Base-by-base conservation (phyloP, 2,113 vertebrate genomes). In the Callipepla squamata region DNA sequence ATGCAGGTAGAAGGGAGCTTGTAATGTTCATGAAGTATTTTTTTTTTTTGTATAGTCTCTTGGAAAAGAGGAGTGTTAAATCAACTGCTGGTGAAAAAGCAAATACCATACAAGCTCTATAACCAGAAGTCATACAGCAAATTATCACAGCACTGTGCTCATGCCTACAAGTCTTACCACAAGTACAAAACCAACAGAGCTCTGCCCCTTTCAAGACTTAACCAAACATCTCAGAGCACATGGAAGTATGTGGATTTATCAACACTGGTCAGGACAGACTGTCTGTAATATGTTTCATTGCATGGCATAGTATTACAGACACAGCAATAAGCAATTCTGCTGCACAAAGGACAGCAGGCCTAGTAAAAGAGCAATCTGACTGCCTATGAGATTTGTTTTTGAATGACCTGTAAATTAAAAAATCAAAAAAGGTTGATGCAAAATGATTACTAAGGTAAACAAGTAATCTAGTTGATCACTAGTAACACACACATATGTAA, bases 221-320 rank as follows among this genome's bases (percentile, higher is more conserved):
- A 84, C 48, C 69, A 68, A 45, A 68, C 59, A 74, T 26, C 34
- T 34, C 34, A 57, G 50, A n/a, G 74, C 6, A 57, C 23, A 61
- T 65, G 77, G 59, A 78, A n/a, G 18, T 32, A 74, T 0, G 1
- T 38, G 70, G 55, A 69, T 90, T 85, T 51, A 78, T 32, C 55
- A 65, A 17, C n/a, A 74, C 7, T 21, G 15, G 36, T 69, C 50
- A 69, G 48, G 11, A 57, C 6, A 69, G 32, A 32, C 20, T 11
- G 30, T 7, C 48, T 63, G 53, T 53, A 57, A 20, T 1, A 6
- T 74, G 44, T 14, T 30, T 50, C 79, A 55, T n/a, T 40, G 17
- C 6, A 1, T 2, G 21, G 44, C 34, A 40, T 6, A n/a, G 40
- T 30, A 6, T 6, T 42, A 20, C 0, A 67, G 36, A 8, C 28